Percentiles rank a stretch among this genome's conserved stretches.
Evolutionary conservation across 1,140 invertebrate genomes (phyloP).

Genomic region (Rhyacophila brunnea): DNA sequence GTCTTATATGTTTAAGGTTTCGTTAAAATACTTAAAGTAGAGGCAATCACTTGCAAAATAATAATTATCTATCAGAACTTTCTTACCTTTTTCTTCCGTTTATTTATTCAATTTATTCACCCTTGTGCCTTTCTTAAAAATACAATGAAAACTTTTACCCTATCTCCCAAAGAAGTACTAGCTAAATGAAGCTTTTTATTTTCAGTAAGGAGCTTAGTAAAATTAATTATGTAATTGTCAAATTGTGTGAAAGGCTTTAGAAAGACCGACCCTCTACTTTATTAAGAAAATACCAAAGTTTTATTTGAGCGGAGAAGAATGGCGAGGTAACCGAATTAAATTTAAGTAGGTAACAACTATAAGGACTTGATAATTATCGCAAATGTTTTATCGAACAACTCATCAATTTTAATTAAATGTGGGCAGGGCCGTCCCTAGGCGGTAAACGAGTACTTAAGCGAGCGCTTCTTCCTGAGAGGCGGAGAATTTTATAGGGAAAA

Average conservation of each 20-base stretch:
- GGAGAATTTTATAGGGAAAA: too few species aligned
- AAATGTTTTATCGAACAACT: conserved; percentile 28
- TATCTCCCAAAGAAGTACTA: neutral
- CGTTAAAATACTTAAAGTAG: too few species aligned
- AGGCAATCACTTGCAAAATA: too few species aligned
- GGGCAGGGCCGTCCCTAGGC: neutral
- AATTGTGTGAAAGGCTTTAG: conserved; percentile 2
- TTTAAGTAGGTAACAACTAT: conserved; percentile 19
- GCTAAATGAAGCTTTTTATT: neutral
- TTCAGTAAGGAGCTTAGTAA: neutral
- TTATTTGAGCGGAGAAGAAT: neutral
- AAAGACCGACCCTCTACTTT: neutral
- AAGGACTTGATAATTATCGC: conserved; percentile 24
- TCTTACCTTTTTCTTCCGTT: too few species aligned
- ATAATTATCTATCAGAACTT: too few species aligned
- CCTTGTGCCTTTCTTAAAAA: too few species aligned
- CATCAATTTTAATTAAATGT: conserved; percentile 31
- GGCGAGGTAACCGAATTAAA: neutral
- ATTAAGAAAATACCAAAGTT: neutral
- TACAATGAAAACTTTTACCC: neutral
- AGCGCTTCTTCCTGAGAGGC: neutral
- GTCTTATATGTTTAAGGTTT: too few species aligned
- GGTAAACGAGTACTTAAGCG: neutral
- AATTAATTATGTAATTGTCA: conserved; percentile 3
- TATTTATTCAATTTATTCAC: too few species aligned